phyloP scores from a whole-genome alignment of 2,797 vertebrate genomes.

The Macrochelys suwanniensis region DNA sequence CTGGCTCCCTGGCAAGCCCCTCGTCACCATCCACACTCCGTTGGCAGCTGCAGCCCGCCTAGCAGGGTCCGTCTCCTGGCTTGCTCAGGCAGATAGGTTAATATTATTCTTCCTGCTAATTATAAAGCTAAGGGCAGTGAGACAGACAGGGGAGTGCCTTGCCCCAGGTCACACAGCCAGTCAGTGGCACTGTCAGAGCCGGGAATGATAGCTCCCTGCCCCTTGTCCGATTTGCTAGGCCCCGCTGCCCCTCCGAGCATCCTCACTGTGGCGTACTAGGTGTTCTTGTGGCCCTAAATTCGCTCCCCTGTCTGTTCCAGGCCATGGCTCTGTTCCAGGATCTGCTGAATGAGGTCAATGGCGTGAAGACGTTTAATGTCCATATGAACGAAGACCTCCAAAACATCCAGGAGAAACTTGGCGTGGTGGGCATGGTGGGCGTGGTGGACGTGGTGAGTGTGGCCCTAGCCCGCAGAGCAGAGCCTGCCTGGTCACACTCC shows the following conservation, averaged over 20 bases:
- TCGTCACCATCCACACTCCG: not conserved
- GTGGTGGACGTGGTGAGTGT: constrained; percentile 36
- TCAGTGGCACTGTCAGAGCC: not conserved
- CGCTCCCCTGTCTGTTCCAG: constrained; percentile 74
- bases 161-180: not conserved
- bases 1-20: not conserved
- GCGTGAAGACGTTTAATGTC: constrained; percentile 66
- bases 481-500: not conserved
- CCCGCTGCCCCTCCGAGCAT: not conserved
- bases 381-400: constrained; percentile 62
- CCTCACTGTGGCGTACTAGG: not conserved
- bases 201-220: not conserved
- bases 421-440: constrained; percentile 31
- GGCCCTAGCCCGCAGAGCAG: not conserved
- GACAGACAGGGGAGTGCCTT: not conserved
- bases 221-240: not conserved
- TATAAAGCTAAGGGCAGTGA: not conserved
- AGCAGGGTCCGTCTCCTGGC: not conserved
- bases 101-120: not conserved
- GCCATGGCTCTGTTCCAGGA: constrained; percentile 75
- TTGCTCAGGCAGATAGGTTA: not conserved
- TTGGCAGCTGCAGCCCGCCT: not conserved
- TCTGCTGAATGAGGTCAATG: constrained; percentile 72
- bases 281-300: constrained; percentile 34
- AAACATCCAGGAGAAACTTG: constrained; percentile 46